Evolutionary conservation across 2,797 vertebrate species (phyloP), one percentile per base, ranked within the genome.

Genomic region (Acipenser transmontanus): DNA sequence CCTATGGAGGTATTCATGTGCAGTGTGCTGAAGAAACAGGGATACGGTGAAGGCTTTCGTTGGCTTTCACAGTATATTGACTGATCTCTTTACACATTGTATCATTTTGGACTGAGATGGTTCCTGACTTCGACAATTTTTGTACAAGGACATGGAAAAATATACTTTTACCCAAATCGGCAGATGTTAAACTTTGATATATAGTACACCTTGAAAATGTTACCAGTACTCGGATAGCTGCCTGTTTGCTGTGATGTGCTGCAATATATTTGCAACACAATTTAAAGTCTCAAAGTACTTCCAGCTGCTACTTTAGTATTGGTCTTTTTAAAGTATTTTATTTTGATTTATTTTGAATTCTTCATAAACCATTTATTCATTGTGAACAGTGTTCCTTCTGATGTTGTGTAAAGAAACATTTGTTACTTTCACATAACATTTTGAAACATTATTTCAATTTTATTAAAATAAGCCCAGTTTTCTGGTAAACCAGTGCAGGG

Each of bases 211-310:
- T 13, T 7, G 61, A 6, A 59, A 52, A 14, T 66, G 50, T 49
- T n/a, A 34, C 49, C 47, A 66, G 2, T 66, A 14, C 50, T 54
- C 60, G 2, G 14, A 57, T 57, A 13, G 54, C 54, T 57, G 49
- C 48, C 13, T 9, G 11, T 66, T 51, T 47, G 49, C n/a, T 48
- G n/a, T 48, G 8, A 51, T 34, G 56, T 59, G 11, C 61, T 49
- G 10, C n/a, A 50, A 34, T 34, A 34, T 34, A 34, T 34, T 34
- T 34, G 34, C 34, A 34, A 34, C 34, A 34, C 34, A 34, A 62
- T 62, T 66, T 63, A 13, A 50, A n/a, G 51, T 62, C 50, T 66
- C 51, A 49, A 48, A 62, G 17, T 11, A 51, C 13, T 50, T 8
- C 7, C 47, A 14, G 6, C 20, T 62, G 57, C 48, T 66, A 11